Base-by-base conservation (phyloP, 2,113 vertebrate species). In the Pterophyllum scalare region DNA sequence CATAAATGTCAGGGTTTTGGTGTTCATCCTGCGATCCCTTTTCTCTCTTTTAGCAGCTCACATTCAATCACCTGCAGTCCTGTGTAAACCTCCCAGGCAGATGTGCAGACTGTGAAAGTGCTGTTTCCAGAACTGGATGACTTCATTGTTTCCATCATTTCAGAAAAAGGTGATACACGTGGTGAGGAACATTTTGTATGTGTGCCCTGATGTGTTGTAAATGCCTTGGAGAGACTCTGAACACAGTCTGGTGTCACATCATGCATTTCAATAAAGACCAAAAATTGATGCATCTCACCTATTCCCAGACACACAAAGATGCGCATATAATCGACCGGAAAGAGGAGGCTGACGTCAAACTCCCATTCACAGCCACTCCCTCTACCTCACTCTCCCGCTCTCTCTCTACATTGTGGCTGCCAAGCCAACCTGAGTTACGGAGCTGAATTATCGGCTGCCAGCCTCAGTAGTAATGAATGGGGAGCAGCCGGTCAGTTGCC, bases 311-410 rank as follows among this genome's bases (percentile, higher is more conserved):
- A 83, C 80, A 85, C 60, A 86, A 72, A 82, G 59, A 80, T n/a
- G 49, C 76, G 77, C 83, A 75, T 57, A 65, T 40, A 91, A 87
- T 86, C 60, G 79, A 89, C 83, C 82, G 31, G 86, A 49, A 87
- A 87, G 82, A 74, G 78, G 83, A 79, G 75, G 33, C 58, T 91
- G 93, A 94, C 91, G 93, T 94, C 94, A 95, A 92, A 88, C 70
- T 77, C 46, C 86, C 83, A 93, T 90, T 93, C 90, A 89, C 64
- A 91, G 75, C 59, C 79, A 82, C 78, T 59, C 83, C 57, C 75
- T 72, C 83, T 33, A 8, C 46, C 77, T 79, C 35, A 22, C 80
- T 40, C 38, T 19, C 76, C 54, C 76, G 6, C 70, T 75, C 75
- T 58, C 61, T 79, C 80, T 87, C 83, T 58, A 70, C 52, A 24